These are phyloP conservation scores for Pseudochromis fuscus DNA, from an alignment of 2,797 vertebrate species.

Conservation along the genomic window DNA sequence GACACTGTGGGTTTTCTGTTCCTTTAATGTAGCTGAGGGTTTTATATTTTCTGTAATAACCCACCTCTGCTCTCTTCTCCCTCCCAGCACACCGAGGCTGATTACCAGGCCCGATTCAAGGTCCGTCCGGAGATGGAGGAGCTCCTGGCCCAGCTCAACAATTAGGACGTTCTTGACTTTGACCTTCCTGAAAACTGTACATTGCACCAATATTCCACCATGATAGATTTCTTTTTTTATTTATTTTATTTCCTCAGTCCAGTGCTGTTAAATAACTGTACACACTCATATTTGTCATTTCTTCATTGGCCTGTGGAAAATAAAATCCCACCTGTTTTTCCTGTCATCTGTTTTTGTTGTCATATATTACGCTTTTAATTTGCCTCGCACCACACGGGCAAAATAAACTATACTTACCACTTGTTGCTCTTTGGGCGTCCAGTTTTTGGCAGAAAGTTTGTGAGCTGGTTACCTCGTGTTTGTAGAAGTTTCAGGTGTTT, in stretches of 20 bases:
- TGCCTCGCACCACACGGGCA: too few relatives aligned
- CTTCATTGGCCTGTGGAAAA: not conserved
- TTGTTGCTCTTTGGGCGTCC: too few relatives aligned
- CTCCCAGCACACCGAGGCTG: conserved; percentile 88
- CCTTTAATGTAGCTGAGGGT: too few relatives aligned
- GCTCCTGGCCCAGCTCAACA: conserved; percentile 85
- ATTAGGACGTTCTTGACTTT: not conserved
- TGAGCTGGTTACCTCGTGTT: too few relatives aligned
- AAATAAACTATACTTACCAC: too few relatives aligned
- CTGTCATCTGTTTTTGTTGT: too few relatives aligned
- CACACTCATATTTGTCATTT: not conserved
- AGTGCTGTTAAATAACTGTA: not conserved
- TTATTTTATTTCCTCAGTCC: conserved; percentile 22
- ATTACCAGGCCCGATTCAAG: conserved; percentile 90
- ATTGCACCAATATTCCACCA: not conserved
- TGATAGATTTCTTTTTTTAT: not conserved
- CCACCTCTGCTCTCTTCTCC: not conserved
- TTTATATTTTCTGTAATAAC: too few relatives aligned
- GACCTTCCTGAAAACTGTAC: not conserved
- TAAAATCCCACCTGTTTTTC: not conserved
- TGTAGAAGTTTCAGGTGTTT: too few relatives aligned
- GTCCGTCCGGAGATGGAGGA: conserved; percentile 90
- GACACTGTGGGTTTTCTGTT: too few relatives aligned
- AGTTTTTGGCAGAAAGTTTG: too few relatives aligned
- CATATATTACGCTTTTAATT: too few relatives aligned